A percentile compares a stretch with the other conserved stretches of the same genome.
Conservation (phyloP, 2,113 vertebrate genomes). For the Aleadryas rufinucha region DNA sequence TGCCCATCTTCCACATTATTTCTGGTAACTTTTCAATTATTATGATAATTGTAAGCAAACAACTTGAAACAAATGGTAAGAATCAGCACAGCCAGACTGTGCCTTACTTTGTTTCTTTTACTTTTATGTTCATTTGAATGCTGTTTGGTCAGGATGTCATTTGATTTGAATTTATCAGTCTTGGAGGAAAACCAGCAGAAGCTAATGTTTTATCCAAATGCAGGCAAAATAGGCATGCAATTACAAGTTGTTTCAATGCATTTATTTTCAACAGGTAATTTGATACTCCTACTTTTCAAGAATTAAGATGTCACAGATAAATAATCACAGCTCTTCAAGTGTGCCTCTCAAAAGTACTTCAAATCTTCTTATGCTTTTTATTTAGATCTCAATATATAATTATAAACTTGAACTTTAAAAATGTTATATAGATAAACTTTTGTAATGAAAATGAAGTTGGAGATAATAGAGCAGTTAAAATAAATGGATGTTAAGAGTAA, state of each 20-base stretch:
- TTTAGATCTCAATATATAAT: conserved; percentile 5
- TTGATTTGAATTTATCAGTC: conserved; percentile 36
- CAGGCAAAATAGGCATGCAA: conserved; percentile 64
- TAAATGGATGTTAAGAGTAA: neutral
- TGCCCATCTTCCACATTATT: neutral
- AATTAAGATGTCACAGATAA: conserved; percentile 70
- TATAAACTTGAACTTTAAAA: conserved; percentile 38
- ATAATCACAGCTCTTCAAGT: conserved; percentile 61
- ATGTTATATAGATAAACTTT: neutral
- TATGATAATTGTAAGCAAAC: conserved; percentile 33
- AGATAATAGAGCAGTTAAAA: conserved; percentile 5
- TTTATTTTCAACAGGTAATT: conserved; percentile 67
- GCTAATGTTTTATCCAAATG: conserved; percentile 43
- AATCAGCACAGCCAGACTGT: neutral
- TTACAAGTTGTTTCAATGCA: conserved; percentile 62
- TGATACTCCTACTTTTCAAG: conserved; percentile 58
- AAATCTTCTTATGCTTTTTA: conserved; percentile 27
- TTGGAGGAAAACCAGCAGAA: conserved; percentile 56
- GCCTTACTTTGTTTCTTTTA: conserved; percentile 1
- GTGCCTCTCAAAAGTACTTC: conserved; percentile 49
- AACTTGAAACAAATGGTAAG: conserved; percentile 28
- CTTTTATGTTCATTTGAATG: conserved; percentile 10
- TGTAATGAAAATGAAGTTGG: neutral
- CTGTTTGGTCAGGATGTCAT: neutral
- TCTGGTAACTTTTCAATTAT: conserved; percentile 44